phyloP scores from a whole-genome alignment of 2,113 vertebrate species.

The Epinephelus fuscoguttatus region DNA sequence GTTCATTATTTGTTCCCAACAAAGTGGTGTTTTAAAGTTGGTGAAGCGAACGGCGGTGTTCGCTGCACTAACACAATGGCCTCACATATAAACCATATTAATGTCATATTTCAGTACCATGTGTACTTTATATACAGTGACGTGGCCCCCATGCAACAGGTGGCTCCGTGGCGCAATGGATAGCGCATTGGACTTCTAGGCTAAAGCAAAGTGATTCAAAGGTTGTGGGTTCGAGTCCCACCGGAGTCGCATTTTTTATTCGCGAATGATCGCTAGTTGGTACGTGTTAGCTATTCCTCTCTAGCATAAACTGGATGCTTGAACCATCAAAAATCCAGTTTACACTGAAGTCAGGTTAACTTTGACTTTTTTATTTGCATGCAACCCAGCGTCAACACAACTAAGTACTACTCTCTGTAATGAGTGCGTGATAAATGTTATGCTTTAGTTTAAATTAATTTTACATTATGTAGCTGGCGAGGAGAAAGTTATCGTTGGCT shows the following conservation, averaged over 20 bases:
- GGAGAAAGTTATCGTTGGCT: not conserved
- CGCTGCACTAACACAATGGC: rapidly evolving
- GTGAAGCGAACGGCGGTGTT: rapidly evolving
- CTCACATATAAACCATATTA: not conserved
- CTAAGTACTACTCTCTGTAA: not conserved
- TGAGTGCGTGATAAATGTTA: not conserved
- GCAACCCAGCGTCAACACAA: not conserved
- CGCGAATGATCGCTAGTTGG: too few relatives aligned
- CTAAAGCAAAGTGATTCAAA: conserved; percentile 74
- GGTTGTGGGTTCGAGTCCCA: conserved; percentile 87
- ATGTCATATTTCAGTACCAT: too few relatives aligned
- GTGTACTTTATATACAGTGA: rapidly evolving
- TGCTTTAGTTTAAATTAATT: not conserved
- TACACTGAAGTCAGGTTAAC: too few relatives aligned
- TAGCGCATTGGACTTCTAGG: conserved; percentile 88
- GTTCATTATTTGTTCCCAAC: not conserved
- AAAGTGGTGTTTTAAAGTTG: rapidly evolving
- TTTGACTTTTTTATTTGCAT: not conserved
- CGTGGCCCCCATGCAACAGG: conserved; percentile 61
- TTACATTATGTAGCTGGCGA: not conserved
- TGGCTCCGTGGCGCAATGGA: conserved; percentile 88
- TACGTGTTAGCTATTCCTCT: too few relatives aligned
- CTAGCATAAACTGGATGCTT: too few relatives aligned
- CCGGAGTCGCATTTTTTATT: conserved; percentile 76
- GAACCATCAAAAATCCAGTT: too few relatives aligned